A percentile compares a stretch with the other conserved stretches of the same genome.
These are phyloP conservation scores for Chirona hameri DNA, from an alignment of 2,888 invertebrate genomes.

Conservation along the genomic window DNA sequence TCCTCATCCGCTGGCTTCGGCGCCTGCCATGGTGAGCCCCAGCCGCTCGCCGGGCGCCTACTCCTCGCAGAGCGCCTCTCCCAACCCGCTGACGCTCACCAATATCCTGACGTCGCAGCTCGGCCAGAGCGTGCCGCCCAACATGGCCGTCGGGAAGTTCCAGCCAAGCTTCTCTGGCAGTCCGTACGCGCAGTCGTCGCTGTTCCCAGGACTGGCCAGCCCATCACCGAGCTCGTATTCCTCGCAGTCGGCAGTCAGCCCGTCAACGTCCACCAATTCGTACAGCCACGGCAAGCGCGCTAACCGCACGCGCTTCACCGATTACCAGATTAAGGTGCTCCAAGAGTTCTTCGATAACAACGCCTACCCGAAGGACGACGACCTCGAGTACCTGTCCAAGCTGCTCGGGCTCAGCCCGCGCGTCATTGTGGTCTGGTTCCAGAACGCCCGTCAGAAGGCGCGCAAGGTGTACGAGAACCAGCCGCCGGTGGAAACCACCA, in stretches of 20 bases:
- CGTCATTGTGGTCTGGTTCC: constrained; percentile 99
- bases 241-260: constrained; percentile 45
- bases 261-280: constrained; percentile 62
- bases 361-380: constrained; percentile 99
- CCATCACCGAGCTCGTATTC: constrained; percentile 82
- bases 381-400: constrained; percentile 95
- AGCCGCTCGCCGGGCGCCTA: neutral
- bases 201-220: constrained; percentile 71
- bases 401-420: constrained; percentile 89
- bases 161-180: constrained; percentile 64
- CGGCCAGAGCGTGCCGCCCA: neutral
- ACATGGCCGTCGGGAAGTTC: neutral
- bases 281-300: constrained; percentile 75
- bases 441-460: constrained; percentile 97
- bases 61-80: neutral
- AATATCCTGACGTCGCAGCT: neutral
- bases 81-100: neutral
- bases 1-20: neutral
- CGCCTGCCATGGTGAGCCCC: neutral
- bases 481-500: constrained; percentile 74
- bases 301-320: constrained; percentile 98
- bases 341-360: constrained; percentile 99
- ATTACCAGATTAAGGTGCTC: constrained; percentile 96
- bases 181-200: constrained; percentile 48
- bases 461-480: constrained; percentile 98